A percentile compares a stretch with the other conserved stretches of the same genome.
Evolutionary conservation across 2,888 invertebrate genomes (phyloP).

Genomic region (Heliconius aoede): DNA sequence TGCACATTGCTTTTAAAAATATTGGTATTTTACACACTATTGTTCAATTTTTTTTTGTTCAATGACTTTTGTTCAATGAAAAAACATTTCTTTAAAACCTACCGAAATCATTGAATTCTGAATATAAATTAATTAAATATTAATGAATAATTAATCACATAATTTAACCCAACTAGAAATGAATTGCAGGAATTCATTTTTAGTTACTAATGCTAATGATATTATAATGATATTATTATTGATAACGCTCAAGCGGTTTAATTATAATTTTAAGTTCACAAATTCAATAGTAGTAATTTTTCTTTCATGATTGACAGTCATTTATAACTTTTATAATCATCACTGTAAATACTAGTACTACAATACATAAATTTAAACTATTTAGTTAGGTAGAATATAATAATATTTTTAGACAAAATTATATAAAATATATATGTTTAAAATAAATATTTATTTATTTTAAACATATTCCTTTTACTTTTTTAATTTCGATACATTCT

Average conservation of each 20-base stretch:
- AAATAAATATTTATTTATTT: neutral
- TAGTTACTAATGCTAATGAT: neutral
- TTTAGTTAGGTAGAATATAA: neutral
- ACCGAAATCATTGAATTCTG: neutral
- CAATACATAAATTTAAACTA: neutral
- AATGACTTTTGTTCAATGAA: too few species aligned
- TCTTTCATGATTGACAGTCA: neutral
- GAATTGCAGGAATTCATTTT: too few species aligned
- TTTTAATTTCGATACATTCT: neutral
- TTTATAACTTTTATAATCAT: neutral
- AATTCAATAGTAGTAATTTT: neutral
- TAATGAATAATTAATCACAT: neutral
- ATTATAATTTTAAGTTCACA: neutral
- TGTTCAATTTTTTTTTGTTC: neutral
- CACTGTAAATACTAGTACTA: neutral
- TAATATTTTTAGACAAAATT: neutral
- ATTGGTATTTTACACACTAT: too few species aligned
- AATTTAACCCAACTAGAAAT: neutral
- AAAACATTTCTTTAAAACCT: neutral
- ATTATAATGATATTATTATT: too few species aligned
- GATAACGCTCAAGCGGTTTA: neutral
- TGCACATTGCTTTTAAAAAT: too few species aligned
- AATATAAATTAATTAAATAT: constrained; percentile 5
- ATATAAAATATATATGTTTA: neutral
- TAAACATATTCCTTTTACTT: too few species aligned